Percentiles rank a stretch among this genome's conserved stretches.
Conservation (phyloP, 2,113 vertebrate genomes). For the Narcine bancroftii region DNA sequence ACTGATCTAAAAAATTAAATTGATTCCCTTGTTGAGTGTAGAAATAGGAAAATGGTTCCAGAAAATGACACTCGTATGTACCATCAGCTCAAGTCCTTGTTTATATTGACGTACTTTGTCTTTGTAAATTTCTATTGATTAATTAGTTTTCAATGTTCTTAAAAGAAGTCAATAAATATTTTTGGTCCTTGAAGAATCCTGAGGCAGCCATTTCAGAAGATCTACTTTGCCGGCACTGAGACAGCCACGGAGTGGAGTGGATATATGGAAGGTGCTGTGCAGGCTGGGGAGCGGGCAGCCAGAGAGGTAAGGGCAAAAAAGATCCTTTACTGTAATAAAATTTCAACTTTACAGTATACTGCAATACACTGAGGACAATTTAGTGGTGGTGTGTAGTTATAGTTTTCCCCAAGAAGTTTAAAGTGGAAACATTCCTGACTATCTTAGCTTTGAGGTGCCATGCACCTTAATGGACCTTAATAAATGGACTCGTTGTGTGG, state of each 20-base stretch:
- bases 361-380: neutral
- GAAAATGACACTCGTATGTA: neutral
- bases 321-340: neutral
- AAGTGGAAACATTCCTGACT: neutral
- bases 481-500: too few species aligned
- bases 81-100: neutral
- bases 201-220: slow-evolving; percentile 69
- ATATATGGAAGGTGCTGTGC: slow-evolving; percentile 92
- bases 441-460: neutral
- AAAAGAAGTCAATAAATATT: neutral
- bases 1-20: too few species aligned
- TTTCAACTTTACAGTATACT: neutral
- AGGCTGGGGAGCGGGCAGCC: slow-evolving; percentile 87
- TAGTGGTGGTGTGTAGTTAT: neutral
- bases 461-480: neutral
- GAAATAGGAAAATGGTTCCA: neutral
- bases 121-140: neutral
- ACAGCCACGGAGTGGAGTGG: slow-evolving; percentile 93
- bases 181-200: slow-evolving; percentile 65
- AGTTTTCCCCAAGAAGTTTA: neutral
- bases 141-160: neutral
- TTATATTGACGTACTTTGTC: neutral
- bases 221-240: slow-evolving; percentile 91
- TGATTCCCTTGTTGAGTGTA: neutral
- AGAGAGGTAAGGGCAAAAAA: slow-evolving; percentile 69